Evolutionary conservation across 1,140 invertebrate genomes (phyloP).

Genomic region (Panagrolaimus sp.): DNA sequence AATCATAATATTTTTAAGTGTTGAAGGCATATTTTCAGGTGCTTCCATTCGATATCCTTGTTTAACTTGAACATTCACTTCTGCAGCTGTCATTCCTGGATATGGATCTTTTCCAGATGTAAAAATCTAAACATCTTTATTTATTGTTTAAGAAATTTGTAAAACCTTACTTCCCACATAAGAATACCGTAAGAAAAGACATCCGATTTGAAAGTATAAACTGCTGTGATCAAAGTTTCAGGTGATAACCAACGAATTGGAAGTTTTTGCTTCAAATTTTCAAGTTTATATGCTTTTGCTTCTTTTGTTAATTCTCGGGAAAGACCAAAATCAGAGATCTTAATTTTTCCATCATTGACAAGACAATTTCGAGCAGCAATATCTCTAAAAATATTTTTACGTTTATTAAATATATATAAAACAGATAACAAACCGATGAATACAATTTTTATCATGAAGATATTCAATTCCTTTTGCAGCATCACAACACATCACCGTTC

Average conservation of each 20-base stretch:
- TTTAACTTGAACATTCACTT: slow-evolving; percentile 10
- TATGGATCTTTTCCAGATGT: background rate
- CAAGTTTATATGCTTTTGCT: slow-evolving; percentile 37
- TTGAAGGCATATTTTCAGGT: background rate
- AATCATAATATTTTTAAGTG: background rate
- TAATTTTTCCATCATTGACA: slow-evolving; percentile 77
- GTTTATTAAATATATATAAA: background rate
- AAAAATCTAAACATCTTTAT: background rate
- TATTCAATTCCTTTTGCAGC: slow-evolving; percentile 90
- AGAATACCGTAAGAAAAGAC: slow-evolving; percentile 40
- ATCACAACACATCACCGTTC: slow-evolving; percentile 80
- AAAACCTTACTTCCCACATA: slow-evolving; percentile 33
- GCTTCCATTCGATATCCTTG: slow-evolving; percentile 13
- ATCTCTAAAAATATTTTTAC: slow-evolving; percentile 21
- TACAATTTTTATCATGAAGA: slow-evolving; percentile 89
- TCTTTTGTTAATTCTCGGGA: slow-evolving; percentile 69
- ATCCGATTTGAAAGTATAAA: slow-evolving; percentile 38
- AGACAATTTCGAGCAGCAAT: slow-evolving; percentile 78
- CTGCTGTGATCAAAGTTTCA: slow-evolving; percentile 30
- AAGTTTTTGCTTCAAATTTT: slow-evolving; percentile 42
- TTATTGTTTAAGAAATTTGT: too few relatives aligned
- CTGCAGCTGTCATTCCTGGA: background rate
- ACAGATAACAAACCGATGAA: slow-evolving; percentile 68
- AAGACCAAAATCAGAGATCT: slow-evolving; percentile 97
- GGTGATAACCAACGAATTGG: slow-evolving; percentile 44